Percentiles rank a stretch among this genome's conserved stretches.
Evolutionary conservation across 2,113 vertebrate species (phyloP).

Genomic region (Stomatorhinus ivindoensis): DNA sequence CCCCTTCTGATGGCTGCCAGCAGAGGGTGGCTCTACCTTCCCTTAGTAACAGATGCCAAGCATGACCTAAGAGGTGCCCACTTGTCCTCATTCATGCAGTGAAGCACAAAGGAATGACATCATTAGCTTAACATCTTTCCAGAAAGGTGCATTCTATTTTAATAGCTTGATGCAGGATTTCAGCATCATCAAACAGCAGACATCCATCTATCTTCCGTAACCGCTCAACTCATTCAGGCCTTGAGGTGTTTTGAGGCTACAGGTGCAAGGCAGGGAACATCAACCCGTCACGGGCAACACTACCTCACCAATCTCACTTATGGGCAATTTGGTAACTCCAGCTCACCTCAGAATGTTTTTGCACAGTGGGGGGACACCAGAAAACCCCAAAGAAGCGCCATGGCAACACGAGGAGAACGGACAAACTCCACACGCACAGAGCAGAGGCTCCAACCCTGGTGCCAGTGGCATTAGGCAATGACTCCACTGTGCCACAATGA

Average conservation of each 20-base stretch:
- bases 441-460: no score
- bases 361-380: no score
- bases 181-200: background rate
- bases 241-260: no score
- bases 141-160: background rate
- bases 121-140: background rate
- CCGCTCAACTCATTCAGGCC: background rate
- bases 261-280: background rate
- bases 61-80: background rate
- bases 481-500: no score
- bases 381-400: background rate
- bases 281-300: no score
- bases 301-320: no score
- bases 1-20: background rate
- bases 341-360: no score
- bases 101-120: background rate
- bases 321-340: no score
- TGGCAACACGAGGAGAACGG: no score
- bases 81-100: background rate
- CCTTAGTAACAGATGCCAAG: background rate
- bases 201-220: background rate
- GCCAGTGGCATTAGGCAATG: no score
- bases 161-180: background rate
- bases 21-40: background rate
- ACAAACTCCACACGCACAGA: no score